Evolutionary conservation across 2,888 invertebrate species (phyloP).

Genomic region (Lysandra coridon): DNA sequence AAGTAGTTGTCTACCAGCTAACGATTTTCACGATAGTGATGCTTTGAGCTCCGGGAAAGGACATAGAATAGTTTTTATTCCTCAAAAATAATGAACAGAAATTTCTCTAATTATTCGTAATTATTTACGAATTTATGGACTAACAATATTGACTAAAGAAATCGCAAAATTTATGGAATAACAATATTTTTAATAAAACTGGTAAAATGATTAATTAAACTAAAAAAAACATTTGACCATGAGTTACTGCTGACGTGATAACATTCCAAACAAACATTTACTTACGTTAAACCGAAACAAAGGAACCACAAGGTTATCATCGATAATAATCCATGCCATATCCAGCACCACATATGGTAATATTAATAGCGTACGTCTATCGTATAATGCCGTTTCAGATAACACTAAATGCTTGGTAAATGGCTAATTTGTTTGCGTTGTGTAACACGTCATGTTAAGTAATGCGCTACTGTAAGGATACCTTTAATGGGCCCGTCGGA

Average conservation of each 20-base stretch:
- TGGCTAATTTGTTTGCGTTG: constrained; percentile 71
- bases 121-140: no score
- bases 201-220: no score
- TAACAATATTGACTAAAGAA: no score
- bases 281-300: neutral
- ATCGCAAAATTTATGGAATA: no score
- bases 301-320: neutral
- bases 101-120: no score
- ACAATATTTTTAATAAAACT: no score
- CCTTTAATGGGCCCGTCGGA: constrained; percentile 19
- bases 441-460: constrained; percentile 59
- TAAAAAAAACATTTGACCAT: no score
- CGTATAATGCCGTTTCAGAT: constrained; percentile 57
- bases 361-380: constrained; percentile 54
- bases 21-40: no score
- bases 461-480: constrained; percentile 53
- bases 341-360: constrained; percentile 32
- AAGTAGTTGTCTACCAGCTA: no score
- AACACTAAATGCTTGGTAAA: constrained; percentile 72
- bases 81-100: no score
- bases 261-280: neutral
- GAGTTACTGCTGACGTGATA: neutral
- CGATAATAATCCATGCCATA: neutral
- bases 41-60: no score
- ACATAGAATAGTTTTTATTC: no score